These are phyloP conservation scores for Euzophera pinguis DNA, from an alignment of 2,888 invertebrate genomes.

Conservation along the genomic window DNA sequence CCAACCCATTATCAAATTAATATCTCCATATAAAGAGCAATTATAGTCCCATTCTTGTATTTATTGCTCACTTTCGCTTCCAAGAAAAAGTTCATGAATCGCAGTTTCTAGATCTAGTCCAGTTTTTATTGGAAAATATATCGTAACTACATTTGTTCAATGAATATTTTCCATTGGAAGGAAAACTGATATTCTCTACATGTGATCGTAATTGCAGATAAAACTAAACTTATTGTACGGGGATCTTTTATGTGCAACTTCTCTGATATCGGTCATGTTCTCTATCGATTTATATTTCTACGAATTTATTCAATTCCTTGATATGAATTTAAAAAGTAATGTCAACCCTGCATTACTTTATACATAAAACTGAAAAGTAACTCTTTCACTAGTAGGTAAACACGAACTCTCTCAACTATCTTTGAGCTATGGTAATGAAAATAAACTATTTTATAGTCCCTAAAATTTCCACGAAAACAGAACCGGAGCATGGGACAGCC, in stretches of 20 bases:
- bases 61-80: slow-evolving; percentile 20
- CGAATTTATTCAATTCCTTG: too few species aligned
- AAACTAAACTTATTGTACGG: slow-evolving; percentile 2
- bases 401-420: too few species aligned
- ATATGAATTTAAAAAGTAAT: too few species aligned
- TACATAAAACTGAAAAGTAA: too few species aligned
- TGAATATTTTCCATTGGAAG: not conserved
- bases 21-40: slow-evolving; percentile 3
- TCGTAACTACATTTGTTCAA: not conserved
- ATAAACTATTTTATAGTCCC: too few species aligned
- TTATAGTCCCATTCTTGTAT: slow-evolving; percentile 14
- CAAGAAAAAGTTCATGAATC: slow-evolving; percentile 25
- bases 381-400: too few species aligned
- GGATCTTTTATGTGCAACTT: too few species aligned
- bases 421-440: too few species aligned
- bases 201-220: slow-evolving; percentile 3
- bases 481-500: too few species aligned
- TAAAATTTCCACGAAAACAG: too few species aligned
- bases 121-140: slow-evolving; percentile 15
- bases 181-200: slow-evolving; percentile 4
- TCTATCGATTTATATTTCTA: not conserved
- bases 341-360: too few species aligned
- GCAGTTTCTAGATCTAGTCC: slow-evolving; percentile 22
- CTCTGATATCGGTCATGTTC: slow-evolving; percentile 4
- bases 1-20: not conserved